Conservation (phyloP, 2,113 vertebrate species). For the Oryzias curvinotus region DNA sequence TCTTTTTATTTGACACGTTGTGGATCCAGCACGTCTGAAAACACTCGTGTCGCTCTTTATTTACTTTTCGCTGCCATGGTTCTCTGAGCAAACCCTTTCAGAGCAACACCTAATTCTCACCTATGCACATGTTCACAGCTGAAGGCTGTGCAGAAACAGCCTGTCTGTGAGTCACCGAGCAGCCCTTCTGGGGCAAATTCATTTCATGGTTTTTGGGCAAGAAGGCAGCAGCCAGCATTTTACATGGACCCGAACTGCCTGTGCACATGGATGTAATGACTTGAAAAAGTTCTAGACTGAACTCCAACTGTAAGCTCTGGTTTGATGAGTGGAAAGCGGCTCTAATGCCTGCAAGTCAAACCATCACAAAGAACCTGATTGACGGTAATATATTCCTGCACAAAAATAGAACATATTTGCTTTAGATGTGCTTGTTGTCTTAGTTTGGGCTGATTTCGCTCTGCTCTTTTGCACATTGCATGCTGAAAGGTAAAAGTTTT, state of each 20-base stretch:
- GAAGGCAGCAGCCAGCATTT: neutral
- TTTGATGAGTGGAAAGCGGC: no score
- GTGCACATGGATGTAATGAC: neutral
- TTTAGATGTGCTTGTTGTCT: no score
- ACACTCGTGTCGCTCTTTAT: neutral
- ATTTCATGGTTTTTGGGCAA: neutral
- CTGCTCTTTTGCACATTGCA: no score
- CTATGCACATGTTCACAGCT: conserved; percentile 14
- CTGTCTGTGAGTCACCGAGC: conserved; percentile 25
- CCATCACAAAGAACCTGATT: no score
- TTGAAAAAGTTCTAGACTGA: neutral
- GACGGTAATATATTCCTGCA: no score
- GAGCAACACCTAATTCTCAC: conserved; percentile 16
- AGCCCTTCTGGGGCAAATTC: conserved; percentile 16
- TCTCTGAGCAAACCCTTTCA: conserved; percentile 3
- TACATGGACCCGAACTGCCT: no score
- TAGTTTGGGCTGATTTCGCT: no score
- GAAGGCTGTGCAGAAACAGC: conserved; percentile 22
- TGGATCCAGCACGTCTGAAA: neutral
- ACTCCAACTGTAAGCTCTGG: no score
- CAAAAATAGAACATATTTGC: no score
- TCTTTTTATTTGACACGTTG: neutral
- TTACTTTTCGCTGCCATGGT: neutral
- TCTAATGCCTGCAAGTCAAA: no score
- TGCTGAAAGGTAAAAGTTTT: no score